Evolutionary conservation across 2,797 vertebrate genomes (phyloP).

Genomic region (Oophaga sylvatica): DNA sequence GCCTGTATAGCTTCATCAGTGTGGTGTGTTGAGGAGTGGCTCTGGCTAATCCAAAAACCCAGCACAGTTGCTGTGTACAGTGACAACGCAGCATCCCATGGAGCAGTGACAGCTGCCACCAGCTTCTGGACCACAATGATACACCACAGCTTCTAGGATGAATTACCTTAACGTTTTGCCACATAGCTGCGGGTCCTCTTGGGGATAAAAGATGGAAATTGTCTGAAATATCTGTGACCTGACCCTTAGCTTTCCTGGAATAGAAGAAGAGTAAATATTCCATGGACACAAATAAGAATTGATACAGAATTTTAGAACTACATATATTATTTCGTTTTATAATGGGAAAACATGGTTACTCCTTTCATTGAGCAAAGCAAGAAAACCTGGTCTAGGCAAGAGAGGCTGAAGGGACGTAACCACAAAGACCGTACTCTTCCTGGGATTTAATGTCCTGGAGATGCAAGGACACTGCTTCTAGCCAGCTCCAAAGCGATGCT

Average conservation of each 20-base stretch:
- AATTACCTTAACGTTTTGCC: conserved; percentile 6
- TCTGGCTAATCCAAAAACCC: conserved; percentile 11
- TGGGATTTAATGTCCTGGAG: conserved; percentile 28
- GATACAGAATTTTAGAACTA: background rate
- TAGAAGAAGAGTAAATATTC: conserved; percentile 23
- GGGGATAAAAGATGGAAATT: conserved; percentile 28
- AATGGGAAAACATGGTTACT: conserved; percentile 55
- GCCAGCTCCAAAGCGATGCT: conserved; percentile 71
- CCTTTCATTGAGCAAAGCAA: conserved; percentile 8
- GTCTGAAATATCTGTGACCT: conserved; percentile 39
- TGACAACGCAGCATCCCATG: conserved; percentile 51
- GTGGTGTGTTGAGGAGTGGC: conserved; percentile 36
- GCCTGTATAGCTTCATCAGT: conserved; percentile 55
- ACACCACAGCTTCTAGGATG: conserved; percentile 49
- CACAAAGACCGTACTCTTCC: background rate
- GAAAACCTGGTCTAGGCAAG: conserved; percentile 22
- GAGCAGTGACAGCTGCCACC: conserved; percentile 23
- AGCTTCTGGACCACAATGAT: conserved; percentile 42
- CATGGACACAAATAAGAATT: conserved; percentile 15
- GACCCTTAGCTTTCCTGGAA: conserved; percentile 2
- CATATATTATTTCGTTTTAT: background rate
- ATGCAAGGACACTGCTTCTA: conserved; percentile 56
- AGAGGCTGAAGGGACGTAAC: conserved; percentile 11
- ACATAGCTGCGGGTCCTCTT: conserved; percentile 26
- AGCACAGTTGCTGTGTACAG: background rate